Evolutionary conservation across 2,888 invertebrate species (phyloP), one percentile per base, ranked within the genome.

Genomic region (Nycteola revayana): DNA sequence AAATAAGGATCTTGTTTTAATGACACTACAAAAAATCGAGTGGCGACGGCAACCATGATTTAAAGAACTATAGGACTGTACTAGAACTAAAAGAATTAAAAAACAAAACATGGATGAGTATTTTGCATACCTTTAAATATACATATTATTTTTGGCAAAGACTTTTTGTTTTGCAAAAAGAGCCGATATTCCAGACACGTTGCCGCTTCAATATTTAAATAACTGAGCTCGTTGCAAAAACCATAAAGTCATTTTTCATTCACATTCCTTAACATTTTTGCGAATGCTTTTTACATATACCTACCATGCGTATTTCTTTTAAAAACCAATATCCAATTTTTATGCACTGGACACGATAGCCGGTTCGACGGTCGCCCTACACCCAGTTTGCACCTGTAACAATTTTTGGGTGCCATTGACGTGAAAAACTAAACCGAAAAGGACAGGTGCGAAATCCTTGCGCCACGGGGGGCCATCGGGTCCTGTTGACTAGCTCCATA

Each of bases 391-490:
- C 85, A 85, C 85, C 83, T 85, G 84, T 79, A 77, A 67, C 65
- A 66, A 53, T 69, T 69, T 69, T 62, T 74, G 64, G 75, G 68
- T 72, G 72, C 75, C 70, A 76, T 60, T 70, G 70, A 68, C 62
- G 61, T 70, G 74, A 76, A 83, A 82, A 82, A 80, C 78, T 65
- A 68, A 73, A 67, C 74, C 70, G 55, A 71, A 65, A 70, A 63
- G 68, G 80, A 77, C 80, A 81, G 81, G 81, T 81, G 81, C 79
- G 79, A 88, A 84, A 87, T 86, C 84, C 73, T 76, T 54, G 48
- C 81, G 42, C 85, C 64, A 76, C 68, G 83, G 88, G 87, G 84
- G 84, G 78, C 76, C 30, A 38, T 71, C 56, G 49, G 59, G 70
- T 60, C 49, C 71, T 21, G 59, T 65, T 81, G 74, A 69, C 67